These are phyloP conservation scores for Drosophila sulfurigaster DNA, from an alignment of 1,140 invertebrate genomes.

Conservation along the genomic window DNA sequence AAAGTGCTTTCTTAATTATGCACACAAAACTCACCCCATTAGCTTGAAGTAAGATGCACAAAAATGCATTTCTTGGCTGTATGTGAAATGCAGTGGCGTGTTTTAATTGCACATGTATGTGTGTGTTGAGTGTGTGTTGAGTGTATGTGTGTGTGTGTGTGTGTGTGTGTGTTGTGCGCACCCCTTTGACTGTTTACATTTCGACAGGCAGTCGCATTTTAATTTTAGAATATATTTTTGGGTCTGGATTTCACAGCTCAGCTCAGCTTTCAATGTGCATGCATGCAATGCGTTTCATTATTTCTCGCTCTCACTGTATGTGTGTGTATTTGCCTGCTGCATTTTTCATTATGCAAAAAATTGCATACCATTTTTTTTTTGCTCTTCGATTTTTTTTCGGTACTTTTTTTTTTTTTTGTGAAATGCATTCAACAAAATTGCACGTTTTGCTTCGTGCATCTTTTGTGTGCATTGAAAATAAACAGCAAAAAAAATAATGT, in stretches of 20 bases:
- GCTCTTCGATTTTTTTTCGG: constrained; percentile 66
- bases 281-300: constrained; percentile 73
- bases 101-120: constrained; percentile 45
- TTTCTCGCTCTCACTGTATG: constrained; percentile 20
- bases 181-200: constrained; percentile 81
- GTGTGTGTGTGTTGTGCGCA: constrained; percentile 57
- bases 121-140: constrained; percentile 16
- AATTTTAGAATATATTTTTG: constrained; percentile 84
- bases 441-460: constrained; percentile 80
- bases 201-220: constrained; percentile 79
- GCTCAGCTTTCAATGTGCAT: constrained; percentile 72
- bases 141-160: constrained; percentile 17
- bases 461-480: constrained; percentile 62
- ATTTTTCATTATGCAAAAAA: constrained; percentile 83
- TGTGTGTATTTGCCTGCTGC: constrained; percentile 66
- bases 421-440: constrained; percentile 83
- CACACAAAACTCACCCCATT: constrained; percentile 40
- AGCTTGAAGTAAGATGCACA: constrained; percentile 66
- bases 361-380: constrained; percentile 71
- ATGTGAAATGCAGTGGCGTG: constrained; percentile 54
- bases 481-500: background rate
- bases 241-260: constrained; percentile 75
- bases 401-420: constrained; percentile 37
- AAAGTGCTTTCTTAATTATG: constrained; percentile 57
- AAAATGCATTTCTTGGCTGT: constrained; percentile 75